These are phyloP conservation scores for Lagopus leucura DNA, from an alignment of 2,113 vertebrate genomes.

Conservation along the genomic window DNA sequence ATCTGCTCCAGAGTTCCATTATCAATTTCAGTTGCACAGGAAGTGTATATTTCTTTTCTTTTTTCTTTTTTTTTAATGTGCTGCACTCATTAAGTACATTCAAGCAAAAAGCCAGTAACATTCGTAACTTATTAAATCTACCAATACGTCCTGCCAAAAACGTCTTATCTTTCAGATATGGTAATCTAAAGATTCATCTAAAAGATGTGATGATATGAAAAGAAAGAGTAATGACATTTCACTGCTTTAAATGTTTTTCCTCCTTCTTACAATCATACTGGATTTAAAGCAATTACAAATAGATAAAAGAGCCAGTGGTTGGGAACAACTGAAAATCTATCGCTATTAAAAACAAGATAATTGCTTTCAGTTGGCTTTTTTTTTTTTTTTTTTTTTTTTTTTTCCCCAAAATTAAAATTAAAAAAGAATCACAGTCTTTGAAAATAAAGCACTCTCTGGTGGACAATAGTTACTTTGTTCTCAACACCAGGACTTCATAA, in stretches of 20 bases:
- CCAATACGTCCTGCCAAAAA: neutral
- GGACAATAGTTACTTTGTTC: conserved; percentile 60
- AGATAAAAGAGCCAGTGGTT: neutral
- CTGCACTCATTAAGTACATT: neutral
- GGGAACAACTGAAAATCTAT: neutral
- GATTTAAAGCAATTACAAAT: conserved; percentile 21
- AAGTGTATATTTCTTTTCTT: neutral
- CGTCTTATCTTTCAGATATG: neutral
- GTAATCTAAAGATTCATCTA: neutral
- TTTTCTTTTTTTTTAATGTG: neutral
- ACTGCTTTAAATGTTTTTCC: conserved; percentile 1
- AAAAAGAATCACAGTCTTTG: neutral
- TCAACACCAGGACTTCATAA: conserved; percentile 18
- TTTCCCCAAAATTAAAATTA: neutral
- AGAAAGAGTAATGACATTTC: neutral
- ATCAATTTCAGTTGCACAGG: neutral
- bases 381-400: neutral
- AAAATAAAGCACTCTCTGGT: conserved; percentile 79
- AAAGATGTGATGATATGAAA: neutral
- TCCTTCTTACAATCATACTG: neutral
- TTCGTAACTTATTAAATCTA: neutral
- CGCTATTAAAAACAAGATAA: neutral
- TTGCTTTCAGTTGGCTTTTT: neutral
- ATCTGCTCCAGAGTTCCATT: neutral
- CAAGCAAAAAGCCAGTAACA: neutral